Evolutionary conservation across 2,888 invertebrate species (phyloP), one percentile per base, ranked within the genome.

Genomic region (Rhogogaster chlorosoma): DNA sequence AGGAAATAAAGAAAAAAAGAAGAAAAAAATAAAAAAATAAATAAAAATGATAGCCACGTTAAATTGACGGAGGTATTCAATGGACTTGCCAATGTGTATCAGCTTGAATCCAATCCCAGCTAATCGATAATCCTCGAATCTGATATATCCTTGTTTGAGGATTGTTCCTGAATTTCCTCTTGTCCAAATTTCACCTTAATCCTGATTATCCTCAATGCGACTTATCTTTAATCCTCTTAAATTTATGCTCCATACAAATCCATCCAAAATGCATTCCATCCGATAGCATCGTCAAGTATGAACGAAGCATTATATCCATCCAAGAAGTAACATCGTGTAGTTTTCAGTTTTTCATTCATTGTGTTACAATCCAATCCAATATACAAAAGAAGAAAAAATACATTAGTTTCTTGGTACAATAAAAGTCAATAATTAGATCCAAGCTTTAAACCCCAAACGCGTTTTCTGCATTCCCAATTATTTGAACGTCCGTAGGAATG

Each of bases 301-400:
- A 83, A 71, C 83, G 70, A 71, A 83, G 71, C 45, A 49, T 91
- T 91, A 90, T 91, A 92, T 93, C 93, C 93, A 92, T 93, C 93
- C 92, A 93, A 93, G 93, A 93, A 93, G 93, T 89, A 93, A 93
- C 92, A 93, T 92, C 92, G 93, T 93, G 93, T 92, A 90, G 93
- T 91, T 93, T 93, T 93, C 92, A 93, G 93, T 92, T 92, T 93
- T 93, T 93, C 93, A 93, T 93, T 93, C 93, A 93, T 93, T 93
- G 93, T 91, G 93, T 92, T 92, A 93, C 90, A 93, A 93, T 93
- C 93, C 93, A 92, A 93, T 93, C 93, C 93, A 92, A 93, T 93
- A 93, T 93, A 93, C 93, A 93, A 93, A 93, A 93, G 93, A 93
- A 93, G 93, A 93, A 93, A 93, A 93, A 93, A 93, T 92, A 93